Conservation (phyloP, 2,797 vertebrate genomes). For the Galago senegalensis region DNA sequence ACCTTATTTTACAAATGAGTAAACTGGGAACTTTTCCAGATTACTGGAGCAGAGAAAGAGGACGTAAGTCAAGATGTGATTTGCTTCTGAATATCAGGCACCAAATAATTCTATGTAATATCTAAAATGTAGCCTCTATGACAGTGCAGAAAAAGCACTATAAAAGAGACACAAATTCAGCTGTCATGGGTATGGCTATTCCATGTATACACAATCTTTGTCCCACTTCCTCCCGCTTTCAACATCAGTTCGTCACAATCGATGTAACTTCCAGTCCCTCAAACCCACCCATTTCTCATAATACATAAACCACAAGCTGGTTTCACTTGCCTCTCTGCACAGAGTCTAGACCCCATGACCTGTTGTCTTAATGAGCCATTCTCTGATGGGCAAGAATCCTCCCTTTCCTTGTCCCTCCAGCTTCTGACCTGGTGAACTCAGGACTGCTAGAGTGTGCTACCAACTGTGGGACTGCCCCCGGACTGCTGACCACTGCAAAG, state of each 20-base stretch:
- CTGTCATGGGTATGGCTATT: neutral
- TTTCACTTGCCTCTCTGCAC: neutral
- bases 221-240: neutral
- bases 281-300: neutral
- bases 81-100: neutral
- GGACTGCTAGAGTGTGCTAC: neutral
- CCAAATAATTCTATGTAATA: neutral
- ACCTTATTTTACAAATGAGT: constrained; percentile 39
- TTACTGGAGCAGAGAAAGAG: constrained; percentile 15
- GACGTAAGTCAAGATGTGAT: neutral
- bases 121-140: neutral
- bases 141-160: neutral
- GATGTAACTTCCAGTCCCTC: neutral
- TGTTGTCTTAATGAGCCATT: neutral
- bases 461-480: neutral
- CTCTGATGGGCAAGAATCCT: neutral
- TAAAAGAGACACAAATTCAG: neutral
- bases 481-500: neutral
- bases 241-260: neutral
- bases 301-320: neutral
- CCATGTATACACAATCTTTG: neutral
- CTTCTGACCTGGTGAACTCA: neutral
- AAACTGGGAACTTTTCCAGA: constrained; percentile 14
- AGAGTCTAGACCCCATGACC: neutral
- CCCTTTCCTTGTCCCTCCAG: neutral